Base-by-base conservation (phyloP, 2,888 invertebrate species). In the Dexiosoma caninum region DNA sequence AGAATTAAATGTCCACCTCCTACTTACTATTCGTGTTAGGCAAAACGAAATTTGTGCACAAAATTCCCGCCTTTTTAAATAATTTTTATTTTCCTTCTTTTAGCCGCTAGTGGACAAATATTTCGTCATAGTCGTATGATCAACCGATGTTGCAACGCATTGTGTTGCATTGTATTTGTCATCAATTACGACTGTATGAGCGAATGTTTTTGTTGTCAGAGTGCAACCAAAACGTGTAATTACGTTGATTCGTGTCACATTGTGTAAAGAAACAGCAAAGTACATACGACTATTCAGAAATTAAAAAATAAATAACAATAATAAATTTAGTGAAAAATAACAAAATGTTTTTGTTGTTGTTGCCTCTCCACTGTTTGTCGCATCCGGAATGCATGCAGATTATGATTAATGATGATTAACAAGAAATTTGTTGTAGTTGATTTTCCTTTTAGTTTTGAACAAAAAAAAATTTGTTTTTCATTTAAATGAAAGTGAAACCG, bases 201-300 rank as follows among this genome's bases (percentile, higher is more conserved):
- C n/a, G n/a, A n/a, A n/a, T n/a, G 75, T 51, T 57, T 71, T 78
- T 64, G 64, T 49, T 14, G 62, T 55, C 70, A 72, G 51, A 74
- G 69, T 83, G 83, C 76, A 83, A 78, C 72, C 75, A 82, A 85
- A 86, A 88, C 85, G 84, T 87, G 86, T 88, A 87, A 88, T 88
- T 88, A 87, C 85, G 85, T 85, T 84, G 85, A 86, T 85, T 85
- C 86, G 85, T 84, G 86, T 86, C 86, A 84, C 79, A 59, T 80
- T 75, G 74, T 42, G 51, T 69, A 55, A 62, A 62, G 14, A 21
- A 46, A 53, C 0, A 16, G 27, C n/a, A n/a, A n/a, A n/a, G 30
- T 21, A 14, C 35, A 55, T 5, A 30, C 14, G 59, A 75, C 59
- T 57, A 46, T 66, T 42, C n/a, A 35, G 27, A 49, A 66, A 23